phyloP scores from a whole-genome alignment of 2,113 vertebrate genomes.

The Muscicapa adusta region DNA sequence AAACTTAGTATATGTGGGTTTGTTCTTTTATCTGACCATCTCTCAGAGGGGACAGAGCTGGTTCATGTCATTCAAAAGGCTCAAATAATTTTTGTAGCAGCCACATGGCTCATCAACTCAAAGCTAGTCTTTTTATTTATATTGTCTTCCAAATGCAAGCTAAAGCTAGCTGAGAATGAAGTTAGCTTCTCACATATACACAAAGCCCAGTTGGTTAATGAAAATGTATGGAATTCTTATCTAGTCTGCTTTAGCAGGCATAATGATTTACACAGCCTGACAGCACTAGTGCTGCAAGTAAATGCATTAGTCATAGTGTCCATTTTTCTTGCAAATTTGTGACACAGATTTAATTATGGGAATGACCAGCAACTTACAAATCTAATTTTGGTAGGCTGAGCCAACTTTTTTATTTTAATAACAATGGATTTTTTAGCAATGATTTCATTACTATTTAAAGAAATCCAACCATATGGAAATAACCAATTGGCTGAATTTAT shows the following conservation, averaged over 20 bases:
- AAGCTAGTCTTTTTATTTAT: neutral
- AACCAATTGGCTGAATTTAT: conserved; percentile 72
- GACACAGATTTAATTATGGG: conserved; percentile 84
- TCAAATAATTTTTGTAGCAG: neutral
- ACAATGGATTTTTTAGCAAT: conserved; percentile 80
- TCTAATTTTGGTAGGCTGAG: conserved; percentile 80
- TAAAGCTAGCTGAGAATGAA: neutral
- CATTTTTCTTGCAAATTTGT: conserved; percentile 84
- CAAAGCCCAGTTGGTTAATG: conserved; percentile 57
- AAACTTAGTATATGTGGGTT: neutral
- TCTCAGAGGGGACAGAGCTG: neutral
- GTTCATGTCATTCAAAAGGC: neutral
- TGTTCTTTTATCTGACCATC: neutral
- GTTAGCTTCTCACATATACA: neutral
- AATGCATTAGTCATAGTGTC: conserved; percentile 82
- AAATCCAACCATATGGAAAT: conserved; percentile 72
- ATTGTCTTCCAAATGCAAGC: neutral
- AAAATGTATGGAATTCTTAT: conserved; percentile 74
- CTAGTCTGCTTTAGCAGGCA: conserved; percentile 64
- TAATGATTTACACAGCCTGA: conserved; percentile 74
- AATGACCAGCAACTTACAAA: conserved; percentile 85
- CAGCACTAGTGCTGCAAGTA: conserved; percentile 74
- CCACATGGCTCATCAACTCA: neutral
- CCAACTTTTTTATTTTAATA: conserved; percentile 79
- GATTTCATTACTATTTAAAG: conserved; percentile 82